A percentile compares a stretch with the other conserved stretches of the same genome.
These are phyloP conservation scores for Sitta carolinensis DNA, from an alignment of 2,797 vertebrate genomes.

Conservation along the genomic window DNA sequence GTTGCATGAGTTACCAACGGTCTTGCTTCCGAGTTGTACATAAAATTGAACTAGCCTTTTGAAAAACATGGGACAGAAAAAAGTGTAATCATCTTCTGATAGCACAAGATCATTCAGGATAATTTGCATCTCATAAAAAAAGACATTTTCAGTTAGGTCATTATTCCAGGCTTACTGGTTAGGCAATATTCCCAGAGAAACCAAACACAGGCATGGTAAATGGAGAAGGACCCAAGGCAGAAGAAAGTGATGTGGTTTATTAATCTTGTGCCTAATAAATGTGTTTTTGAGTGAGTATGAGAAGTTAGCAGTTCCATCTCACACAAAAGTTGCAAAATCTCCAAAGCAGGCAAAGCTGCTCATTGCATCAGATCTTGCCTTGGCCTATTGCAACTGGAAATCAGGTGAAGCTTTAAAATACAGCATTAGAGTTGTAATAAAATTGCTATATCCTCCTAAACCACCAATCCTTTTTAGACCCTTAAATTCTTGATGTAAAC, in stretches of 20 bases:
- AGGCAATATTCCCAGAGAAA: not conserved
- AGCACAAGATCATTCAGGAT: not conserved
- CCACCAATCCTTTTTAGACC: not conserved
- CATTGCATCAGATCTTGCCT: not conserved
- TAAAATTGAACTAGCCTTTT: slow-evolving; percentile 94
- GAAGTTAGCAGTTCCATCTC: not conserved
- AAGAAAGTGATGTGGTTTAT: not conserved
- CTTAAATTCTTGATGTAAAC: not conserved
- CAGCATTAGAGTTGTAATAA: not conserved
- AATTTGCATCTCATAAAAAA: not conserved
- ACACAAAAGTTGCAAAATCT: not conserved
- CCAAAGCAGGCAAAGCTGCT: not conserved
- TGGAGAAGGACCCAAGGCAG: not conserved
- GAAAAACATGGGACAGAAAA: not conserved
- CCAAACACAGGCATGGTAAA: not conserved
- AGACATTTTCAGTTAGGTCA: not conserved
- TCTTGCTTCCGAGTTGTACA: slow-evolving; percentile 93
- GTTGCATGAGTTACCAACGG: slow-evolving; percentile 87
- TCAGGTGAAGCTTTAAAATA: not conserved
- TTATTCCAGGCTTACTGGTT: not conserved
- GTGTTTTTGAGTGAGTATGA: not conserved
- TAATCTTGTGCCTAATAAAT: not conserved
- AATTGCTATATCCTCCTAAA: not conserved
- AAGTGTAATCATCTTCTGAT: not conserved
- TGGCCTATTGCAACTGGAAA: not conserved